Percentiles rank a stretch among this genome's conserved stretches.
phyloP scores from a whole-genome alignment of 2,113 vertebrate species.

The Lota lota region DNA sequence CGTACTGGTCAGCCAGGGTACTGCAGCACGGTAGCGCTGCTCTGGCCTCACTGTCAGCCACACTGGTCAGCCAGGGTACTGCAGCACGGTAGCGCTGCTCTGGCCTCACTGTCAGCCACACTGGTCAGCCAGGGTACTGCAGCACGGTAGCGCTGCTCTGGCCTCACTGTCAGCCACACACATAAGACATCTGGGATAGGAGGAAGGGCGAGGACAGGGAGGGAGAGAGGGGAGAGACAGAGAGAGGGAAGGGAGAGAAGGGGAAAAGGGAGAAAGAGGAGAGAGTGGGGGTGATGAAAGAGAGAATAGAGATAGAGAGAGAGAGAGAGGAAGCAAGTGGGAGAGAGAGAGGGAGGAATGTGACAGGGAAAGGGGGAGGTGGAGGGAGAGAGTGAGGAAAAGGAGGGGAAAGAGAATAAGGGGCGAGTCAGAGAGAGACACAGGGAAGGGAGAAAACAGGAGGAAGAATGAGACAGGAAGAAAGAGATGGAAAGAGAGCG shows the following conservation, averaged over 20 bases:
- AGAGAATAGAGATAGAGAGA: no score
- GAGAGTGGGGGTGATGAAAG: no score
- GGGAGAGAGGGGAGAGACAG: no score
- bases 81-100: slow-evolving; percentile 7
- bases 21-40: slow-evolving; percentile 4
- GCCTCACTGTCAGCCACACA: slow-evolving; percentile 17
- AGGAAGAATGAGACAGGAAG: neutral
- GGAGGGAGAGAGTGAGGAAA: no score
- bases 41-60: slow-evolving; percentile 12
- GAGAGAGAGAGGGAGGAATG: no score
- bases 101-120: slow-evolving; percentile 10
- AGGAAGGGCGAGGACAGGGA: neutral
- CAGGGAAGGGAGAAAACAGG: neutral
- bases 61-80: slow-evolving; percentile 21
- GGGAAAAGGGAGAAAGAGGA: no score
- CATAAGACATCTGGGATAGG: slow-evolving; percentile 33
- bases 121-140: slow-evolving; percentile 21
- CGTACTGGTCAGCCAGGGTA: slow-evolving; percentile 3
- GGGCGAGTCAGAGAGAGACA: no score
- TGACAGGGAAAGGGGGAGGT: no score
- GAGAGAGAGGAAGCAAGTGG: no score
- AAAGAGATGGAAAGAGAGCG: neutral
- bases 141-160: slow-evolving; percentile 8
- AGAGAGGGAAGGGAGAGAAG: neutral
- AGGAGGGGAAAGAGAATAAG: no score